Evolutionary conservation across 2,888 invertebrate genomes (phyloP).

Genomic region (Xestia ashworthii): DNA sequence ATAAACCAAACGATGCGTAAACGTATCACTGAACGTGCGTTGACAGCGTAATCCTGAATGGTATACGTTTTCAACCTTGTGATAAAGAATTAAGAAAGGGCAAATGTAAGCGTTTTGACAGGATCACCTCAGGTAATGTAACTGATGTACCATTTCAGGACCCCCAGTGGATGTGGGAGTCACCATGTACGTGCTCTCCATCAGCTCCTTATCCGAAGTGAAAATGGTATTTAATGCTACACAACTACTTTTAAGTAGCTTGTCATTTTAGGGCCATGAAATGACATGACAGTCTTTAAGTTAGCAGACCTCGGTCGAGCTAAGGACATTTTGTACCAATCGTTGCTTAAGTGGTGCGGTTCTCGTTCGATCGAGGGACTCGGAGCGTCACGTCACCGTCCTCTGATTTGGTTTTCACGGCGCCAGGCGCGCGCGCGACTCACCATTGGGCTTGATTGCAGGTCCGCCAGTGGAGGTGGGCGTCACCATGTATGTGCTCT

Average conservation of each 20-base stretch:
- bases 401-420: constrained; percentile 88
- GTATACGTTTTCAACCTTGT: constrained; percentile 1
- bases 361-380: constrained; percentile 75
- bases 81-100: constrained; percentile 6
- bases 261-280: constrained; percentile 72
- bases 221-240: constrained; percentile 92
- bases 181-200: constrained; percentile 95
- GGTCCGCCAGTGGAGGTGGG: constrained; percentile 99
- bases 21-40: not conserved
- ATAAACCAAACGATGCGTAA: not conserved
- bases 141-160: constrained; percentile 91
- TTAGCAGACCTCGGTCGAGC: constrained; percentile 77
- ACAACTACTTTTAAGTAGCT: constrained; percentile 80
- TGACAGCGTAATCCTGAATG: not conserved
- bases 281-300: constrained; percentile 68
- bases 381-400: constrained; percentile 76
- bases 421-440: constrained; percentile 82
- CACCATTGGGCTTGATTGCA: constrained; percentile 92
- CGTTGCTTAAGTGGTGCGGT: constrained; percentile 37
- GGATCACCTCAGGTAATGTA: constrained; percentile 71
- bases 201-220: constrained; percentile 95
- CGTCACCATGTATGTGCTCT: constrained; percentile 99
- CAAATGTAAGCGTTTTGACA: constrained; percentile 33
- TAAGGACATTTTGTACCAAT: constrained; percentile 53
- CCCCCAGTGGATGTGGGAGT: constrained; percentile 95